Evolutionary conservation across 2,797 vertebrate genomes (phyloP).

Genomic region (Pipistrellus pygmaeus): DNA sequence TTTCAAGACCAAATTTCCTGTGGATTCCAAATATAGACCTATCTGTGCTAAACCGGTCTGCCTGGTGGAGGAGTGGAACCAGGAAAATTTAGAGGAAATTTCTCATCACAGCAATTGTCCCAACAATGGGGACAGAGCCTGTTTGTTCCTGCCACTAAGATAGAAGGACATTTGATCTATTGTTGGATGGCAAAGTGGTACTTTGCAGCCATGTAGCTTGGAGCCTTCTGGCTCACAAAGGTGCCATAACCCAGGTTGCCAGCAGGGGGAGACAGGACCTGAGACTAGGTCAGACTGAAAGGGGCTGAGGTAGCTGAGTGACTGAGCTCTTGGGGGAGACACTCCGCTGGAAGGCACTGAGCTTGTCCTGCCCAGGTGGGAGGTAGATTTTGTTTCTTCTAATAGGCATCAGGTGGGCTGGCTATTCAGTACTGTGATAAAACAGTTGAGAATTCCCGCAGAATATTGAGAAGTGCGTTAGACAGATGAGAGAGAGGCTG

Average conservation of each 20-base stretch:
- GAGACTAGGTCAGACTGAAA: neutral
- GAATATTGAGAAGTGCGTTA: neutral
- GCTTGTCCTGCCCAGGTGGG: neutral
- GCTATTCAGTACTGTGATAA: neutral
- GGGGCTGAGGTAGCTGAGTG: neutral
- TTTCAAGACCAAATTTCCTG: slow-evolving; percentile 38
- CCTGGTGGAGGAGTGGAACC: neutral
- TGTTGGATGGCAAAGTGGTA: neutral
- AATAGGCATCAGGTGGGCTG: neutral
- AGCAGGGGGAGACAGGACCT: neutral
- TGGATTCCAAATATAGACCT: neutral
- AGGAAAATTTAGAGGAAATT: neutral
- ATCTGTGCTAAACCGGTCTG: neutral
- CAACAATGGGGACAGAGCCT: no score
- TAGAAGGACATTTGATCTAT: neutral
- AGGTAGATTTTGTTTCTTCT: neutral
- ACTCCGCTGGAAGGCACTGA: neutral
- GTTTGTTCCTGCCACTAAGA: neutral
- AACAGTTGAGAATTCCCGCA: neutral
- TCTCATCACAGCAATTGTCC: neutral
- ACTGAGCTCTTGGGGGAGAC: neutral
- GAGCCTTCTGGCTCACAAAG: neutral
- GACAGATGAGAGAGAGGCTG: neutral
- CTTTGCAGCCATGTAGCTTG: neutral
- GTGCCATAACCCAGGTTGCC: neutral